These are phyloP conservation scores for Cladopsammia gracilis DNA, from an alignment of 64 coral and sea anemone species.

Conservation along the genomic window DNA sequence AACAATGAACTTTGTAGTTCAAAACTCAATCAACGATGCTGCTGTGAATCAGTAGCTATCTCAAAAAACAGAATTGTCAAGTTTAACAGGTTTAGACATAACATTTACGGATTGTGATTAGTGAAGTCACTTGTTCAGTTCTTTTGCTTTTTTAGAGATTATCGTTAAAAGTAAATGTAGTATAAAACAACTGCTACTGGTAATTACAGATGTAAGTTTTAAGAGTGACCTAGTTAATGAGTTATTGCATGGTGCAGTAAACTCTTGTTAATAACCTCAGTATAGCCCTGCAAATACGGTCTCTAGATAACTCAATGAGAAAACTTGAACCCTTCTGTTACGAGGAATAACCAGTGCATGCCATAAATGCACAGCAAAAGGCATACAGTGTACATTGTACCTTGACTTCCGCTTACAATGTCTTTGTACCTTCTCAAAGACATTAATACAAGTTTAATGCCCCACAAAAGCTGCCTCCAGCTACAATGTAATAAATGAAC, in stretches of 20 bases:
- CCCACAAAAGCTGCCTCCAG: neutral
- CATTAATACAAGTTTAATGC: neutral
- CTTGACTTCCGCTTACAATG: neutral
- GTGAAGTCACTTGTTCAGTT: too few species aligned
- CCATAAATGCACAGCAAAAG: neutral
- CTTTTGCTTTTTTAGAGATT: too few species aligned
- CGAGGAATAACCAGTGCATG: neutral
- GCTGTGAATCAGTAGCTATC: too few species aligned
- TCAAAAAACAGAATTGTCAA: too few species aligned
- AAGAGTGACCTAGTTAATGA: too few species aligned
- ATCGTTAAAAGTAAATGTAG: neutral
- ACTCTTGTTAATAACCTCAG: neutral
- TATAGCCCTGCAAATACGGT: neutral
- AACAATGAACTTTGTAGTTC: too few species aligned
- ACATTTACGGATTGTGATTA: too few species aligned
- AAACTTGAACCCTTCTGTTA: neutral
- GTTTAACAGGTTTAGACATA: too few species aligned
- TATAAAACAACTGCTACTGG: neutral
- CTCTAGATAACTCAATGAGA: neutral
- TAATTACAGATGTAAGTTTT: too few species aligned
- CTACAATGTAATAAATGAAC: neutral
- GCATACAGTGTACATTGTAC: neutral
- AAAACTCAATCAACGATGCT: too few species aligned
- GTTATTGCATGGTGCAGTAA: neutral
- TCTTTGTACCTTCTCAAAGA: neutral